These are phyloP conservation scores for Plutella xylostella DNA, from an alignment of 2,888 invertebrate species.

Conservation along the genomic window DNA sequence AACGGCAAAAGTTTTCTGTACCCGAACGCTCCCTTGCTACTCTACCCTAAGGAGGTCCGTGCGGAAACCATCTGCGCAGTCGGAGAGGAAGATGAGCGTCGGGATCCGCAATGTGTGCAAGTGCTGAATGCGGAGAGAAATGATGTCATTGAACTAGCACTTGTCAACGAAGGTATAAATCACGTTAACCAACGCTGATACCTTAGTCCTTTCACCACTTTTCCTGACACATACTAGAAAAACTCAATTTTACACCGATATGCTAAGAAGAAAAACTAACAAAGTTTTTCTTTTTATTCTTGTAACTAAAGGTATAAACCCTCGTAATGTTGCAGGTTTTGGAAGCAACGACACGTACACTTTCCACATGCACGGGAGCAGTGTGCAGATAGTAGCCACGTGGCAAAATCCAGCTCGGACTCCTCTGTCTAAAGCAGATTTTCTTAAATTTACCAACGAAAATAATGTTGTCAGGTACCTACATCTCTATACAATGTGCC, in stretches of 20 bases:
- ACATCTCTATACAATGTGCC: no score
- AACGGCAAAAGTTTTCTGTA: slow-evolving; percentile 71
- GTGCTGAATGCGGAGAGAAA: slow-evolving; percentile 55
- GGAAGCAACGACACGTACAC: slow-evolving; percentile 66
- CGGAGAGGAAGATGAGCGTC: slow-evolving; percentile 36
- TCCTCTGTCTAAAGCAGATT: slow-evolving; percentile 45
- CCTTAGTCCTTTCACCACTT: no score
- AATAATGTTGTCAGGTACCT: no score
- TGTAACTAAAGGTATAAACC: no score
- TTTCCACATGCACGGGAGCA: slow-evolving; percentile 72
- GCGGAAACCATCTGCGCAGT: slow-evolving; percentile 42
- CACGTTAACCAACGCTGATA: no score
- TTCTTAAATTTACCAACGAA: no score
- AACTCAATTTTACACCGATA: background rate
- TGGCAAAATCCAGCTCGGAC: slow-evolving; percentile 37
- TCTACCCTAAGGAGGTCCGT: slow-evolving; percentile 54
- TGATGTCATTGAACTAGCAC: slow-evolving; percentile 66
- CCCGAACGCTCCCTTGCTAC: slow-evolving; percentile 69
- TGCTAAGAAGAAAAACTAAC: no score
- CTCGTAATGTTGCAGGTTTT: slow-evolving; percentile 41
- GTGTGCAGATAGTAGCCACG: slow-evolving; percentile 59
- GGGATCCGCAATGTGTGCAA: slow-evolving; percentile 67
- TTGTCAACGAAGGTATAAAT: slow-evolving; percentile 72
- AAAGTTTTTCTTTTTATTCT: background rate
- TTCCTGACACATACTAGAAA: background rate